Conservation (phyloP, 2,888 invertebrate species). For the Mystacides longicornis region DNA sequence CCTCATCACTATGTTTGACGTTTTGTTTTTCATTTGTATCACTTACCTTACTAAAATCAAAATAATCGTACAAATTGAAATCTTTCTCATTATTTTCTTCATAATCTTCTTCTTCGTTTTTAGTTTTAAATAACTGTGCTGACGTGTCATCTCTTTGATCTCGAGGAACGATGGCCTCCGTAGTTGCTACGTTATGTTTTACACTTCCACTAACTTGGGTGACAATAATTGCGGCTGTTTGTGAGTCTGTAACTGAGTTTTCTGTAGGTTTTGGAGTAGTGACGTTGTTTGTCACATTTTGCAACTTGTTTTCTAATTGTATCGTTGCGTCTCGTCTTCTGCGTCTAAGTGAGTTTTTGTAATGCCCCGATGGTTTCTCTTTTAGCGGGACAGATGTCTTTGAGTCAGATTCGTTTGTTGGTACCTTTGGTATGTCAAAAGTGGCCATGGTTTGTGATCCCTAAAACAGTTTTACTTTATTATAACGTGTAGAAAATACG, state of each 20-base stretch:
- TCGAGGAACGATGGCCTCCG: constrained; percentile 13
- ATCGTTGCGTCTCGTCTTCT: constrained; percentile 9
- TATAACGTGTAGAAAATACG: too few species aligned
- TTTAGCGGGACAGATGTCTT: not conserved
- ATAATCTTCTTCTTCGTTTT: not conserved
- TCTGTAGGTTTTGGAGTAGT: not conserved
- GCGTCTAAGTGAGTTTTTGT: constrained; percentile 20
- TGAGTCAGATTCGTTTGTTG: not conserved
- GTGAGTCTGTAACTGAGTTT: constrained; percentile 13
- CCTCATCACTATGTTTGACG: constrained; percentile 9
- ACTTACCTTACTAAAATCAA: constrained; percentile 20
- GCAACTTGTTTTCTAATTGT: not conserved
- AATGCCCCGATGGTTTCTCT: constrained; percentile 18
- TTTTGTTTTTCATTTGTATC: constrained; percentile 10
- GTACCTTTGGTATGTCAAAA: not conserved
- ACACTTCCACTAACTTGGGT: constrained; percentile 19
- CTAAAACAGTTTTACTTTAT: not conserved
- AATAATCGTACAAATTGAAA: not conserved
- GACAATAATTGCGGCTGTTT: constrained; percentile 19
- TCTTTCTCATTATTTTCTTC: not conserved
- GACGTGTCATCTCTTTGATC: constrained; percentile 20
- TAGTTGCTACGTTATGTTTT: constrained; percentile 12
- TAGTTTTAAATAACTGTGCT: constrained; percentile 20
- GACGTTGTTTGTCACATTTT: constrained; percentile 5
- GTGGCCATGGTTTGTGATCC: not conserved